Evolutionary conservation across 1,140 invertebrate genomes (phyloP), one percentile per base, ranked within the genome.

Genomic region (Zaprionus ornatus): DNA sequence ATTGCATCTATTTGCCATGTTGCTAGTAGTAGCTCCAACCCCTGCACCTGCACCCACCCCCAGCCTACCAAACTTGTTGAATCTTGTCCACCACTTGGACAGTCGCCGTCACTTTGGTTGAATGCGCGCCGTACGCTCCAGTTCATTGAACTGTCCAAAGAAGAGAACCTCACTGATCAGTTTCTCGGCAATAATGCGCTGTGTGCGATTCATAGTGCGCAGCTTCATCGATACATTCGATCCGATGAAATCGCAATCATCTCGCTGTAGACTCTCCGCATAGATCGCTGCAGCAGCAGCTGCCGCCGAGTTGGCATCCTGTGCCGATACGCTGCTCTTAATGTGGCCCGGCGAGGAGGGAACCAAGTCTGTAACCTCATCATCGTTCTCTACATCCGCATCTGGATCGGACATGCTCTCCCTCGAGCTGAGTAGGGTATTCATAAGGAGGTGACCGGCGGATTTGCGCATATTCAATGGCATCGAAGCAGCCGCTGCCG

Each of bases 101-200:
- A 78, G 61, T 42, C 79, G 76, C 79, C 82, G 88, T 92, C 91
- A 92, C 88, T 92, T 92, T 71, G 91, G 91, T 80, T 88, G 91
- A 1, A 92, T 92, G 23, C 83, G 74, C 6, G 91, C 91, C 1
- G 79, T 85, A 2, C 91, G 77, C 29, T 92, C 91, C 64, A 92
- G 74, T 55, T 92, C 91, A 37, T 91, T 92, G 57, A 93, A 93
- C 27, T 93, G 92, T 1, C 93, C 93, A 70, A 93, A 91, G 79
- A 91, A 93, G 57, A 93, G 82, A 45, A 93, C 88, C 73, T 93
- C 92, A 29, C 91, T 88, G 48, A 93, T 93, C 3, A 93, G 80
- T 65, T 92, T 93, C 77, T 93, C 91, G 25, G 93, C 93, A 63
- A 93, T 93, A 56, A 85, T 92, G 42, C 92, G 72, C 55, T 93